Percentiles rank a stretch among this genome's conserved stretches.
phyloP scores from a whole-genome alignment of 2,113 vertebrate species.

The Nasalis larvatus region DNA sequence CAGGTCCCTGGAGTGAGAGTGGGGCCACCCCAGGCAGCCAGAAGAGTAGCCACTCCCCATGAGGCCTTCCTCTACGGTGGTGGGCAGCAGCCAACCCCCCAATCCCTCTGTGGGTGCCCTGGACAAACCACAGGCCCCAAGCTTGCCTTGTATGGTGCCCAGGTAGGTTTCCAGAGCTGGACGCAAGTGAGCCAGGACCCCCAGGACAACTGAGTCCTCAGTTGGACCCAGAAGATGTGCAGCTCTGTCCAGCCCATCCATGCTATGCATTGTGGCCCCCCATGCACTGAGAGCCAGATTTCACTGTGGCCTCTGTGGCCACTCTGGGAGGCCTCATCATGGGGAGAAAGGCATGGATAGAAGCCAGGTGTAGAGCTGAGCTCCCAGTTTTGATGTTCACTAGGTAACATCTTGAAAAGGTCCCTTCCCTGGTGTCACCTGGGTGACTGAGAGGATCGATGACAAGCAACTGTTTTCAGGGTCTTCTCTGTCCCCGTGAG shows the following conservation, averaged over 20 bases:
- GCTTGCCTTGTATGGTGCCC: not conserved
- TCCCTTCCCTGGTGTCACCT: not conserved
- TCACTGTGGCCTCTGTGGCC: too few species aligned
- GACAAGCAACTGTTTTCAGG: not conserved
- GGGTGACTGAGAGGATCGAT: not conserved
- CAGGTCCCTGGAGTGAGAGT: rapidly evolving
- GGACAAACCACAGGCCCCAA: not conserved
- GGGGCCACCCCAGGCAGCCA: not conserved
- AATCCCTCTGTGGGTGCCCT: not conserved
- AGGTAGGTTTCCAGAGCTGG: not conserved
- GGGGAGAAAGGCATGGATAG: not conserved
- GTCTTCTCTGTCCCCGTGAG: not conserved
- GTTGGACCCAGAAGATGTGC: not conserved
- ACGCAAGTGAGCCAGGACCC: not conserved
- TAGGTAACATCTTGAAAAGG: not conserved
- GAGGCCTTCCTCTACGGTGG: not conserved
- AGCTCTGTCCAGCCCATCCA: not conserved
- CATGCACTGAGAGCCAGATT: not conserved
- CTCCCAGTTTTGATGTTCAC: not conserved
- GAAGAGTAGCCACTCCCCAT: not conserved
- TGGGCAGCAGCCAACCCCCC: not conserved
- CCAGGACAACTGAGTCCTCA: not conserved
- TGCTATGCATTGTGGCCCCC: not conserved
- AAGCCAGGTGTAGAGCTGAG: not conserved
- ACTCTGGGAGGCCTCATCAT: not conserved